phyloP scores from a whole-genome alignment of 2,888 invertebrate genomes.

The Phengaris alcon region DNA sequence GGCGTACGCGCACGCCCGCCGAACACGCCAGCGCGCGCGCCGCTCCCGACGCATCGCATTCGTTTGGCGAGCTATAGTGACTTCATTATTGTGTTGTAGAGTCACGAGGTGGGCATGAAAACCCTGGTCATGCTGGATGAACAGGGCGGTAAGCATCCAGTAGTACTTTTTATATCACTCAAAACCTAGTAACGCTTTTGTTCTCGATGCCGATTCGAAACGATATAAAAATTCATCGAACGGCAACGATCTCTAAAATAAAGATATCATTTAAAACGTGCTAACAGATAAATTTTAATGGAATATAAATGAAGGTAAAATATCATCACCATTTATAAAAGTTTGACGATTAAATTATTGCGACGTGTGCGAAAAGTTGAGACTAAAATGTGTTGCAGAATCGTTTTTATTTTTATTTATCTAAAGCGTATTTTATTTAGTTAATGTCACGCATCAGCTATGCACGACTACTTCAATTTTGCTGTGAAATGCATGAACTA shows the following conservation, averaged over 20 bases:
- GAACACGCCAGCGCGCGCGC: constrained; percentile 44
- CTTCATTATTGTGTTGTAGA: constrained; percentile 89
- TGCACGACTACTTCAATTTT: constrained; percentile 75
- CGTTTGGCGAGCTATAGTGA: constrained; percentile 79
- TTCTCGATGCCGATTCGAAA: constrained; percentile 72
- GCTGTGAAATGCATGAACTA: constrained; percentile 75
- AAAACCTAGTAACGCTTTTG: constrained; percentile 74
- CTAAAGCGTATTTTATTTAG: constrained; percentile 64
- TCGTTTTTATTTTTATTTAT: constrained; percentile 43
- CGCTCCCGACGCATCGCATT: constrained; percentile 63
- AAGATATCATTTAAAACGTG: constrained; percentile 63
- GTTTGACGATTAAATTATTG: constrained; percentile 34
- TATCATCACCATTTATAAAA: constrained; percentile 55
- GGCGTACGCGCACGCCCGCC: constrained; percentile 43
- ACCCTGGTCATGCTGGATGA: constrained; percentile 99
- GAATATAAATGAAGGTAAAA: constrained; percentile 67
- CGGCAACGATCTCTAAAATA: constrained; percentile 58
- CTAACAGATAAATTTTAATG: constrained; percentile 69
- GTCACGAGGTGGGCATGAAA: constrained; percentile 99
- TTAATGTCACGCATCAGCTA: constrained; percentile 77
- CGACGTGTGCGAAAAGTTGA: constrained; percentile 52
- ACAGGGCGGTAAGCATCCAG: constrained; percentile 98
- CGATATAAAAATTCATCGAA: constrained; percentile 65
- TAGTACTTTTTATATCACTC: constrained; percentile 76
- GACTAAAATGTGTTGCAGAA: constrained; percentile 45